phyloP scores from a whole-genome alignment of 2,113 vertebrate species.

The Anseranas semipalmata region DNA sequence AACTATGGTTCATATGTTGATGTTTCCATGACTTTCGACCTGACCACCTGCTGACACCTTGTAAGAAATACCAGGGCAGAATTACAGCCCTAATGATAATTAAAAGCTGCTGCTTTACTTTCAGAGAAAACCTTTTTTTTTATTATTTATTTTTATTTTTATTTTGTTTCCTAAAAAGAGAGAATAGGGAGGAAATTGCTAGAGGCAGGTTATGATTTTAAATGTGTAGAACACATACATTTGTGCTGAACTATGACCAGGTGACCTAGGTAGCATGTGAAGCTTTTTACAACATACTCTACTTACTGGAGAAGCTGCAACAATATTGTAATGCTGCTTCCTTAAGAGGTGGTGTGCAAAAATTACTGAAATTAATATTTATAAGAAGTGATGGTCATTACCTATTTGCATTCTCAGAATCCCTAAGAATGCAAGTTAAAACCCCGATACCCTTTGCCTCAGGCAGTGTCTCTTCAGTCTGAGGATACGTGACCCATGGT shows the following conservation, averaged over 20 bases:
- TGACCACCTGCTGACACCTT: background rate
- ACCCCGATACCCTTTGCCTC: background rate
- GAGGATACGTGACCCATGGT: background rate
- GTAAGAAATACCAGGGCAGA: background rate
- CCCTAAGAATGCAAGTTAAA: background rate
- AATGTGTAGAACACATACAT: background rate
- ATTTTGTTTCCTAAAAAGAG: background rate
- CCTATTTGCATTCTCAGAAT: background rate
- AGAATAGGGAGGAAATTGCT: background rate
- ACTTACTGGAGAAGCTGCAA: background rate
- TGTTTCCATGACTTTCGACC: constrained; percentile 29
- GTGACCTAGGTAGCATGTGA: background rate
- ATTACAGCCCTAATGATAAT: background rate
- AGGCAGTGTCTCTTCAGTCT: background rate
- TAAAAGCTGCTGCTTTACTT: background rate
- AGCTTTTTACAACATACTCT: background rate
- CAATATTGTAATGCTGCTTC: background rate
- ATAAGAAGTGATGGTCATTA: background rate
- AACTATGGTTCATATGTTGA: background rate
- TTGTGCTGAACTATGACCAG: background rate
- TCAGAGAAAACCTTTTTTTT: background rate
- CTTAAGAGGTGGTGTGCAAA: background rate
- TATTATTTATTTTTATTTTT: background rate
- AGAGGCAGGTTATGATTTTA: background rate
- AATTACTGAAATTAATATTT: background rate